These are phyloP conservation scores for Trichechus manatus DNA, from an alignment of 2,113 vertebrate species.

Conservation along the genomic window DNA sequence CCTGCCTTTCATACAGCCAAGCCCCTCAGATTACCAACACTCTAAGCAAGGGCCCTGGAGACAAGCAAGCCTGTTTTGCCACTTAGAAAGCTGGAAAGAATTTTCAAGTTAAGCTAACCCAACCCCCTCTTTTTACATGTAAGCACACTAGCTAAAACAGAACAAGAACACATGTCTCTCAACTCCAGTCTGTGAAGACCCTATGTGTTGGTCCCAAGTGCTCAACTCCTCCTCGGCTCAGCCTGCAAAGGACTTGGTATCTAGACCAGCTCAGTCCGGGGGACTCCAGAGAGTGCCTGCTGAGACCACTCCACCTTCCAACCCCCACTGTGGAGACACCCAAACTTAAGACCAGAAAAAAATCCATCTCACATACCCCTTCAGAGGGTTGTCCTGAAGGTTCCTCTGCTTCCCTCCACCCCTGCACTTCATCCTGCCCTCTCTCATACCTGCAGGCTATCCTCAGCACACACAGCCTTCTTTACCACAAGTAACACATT, in stretches of 20 bases:
- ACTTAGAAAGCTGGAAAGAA: slow-evolving; percentile 65
- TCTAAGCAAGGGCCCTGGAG: slow-evolving; percentile 53
- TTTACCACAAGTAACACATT: slow-evolving; percentile 21
- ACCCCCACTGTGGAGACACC: background rate
- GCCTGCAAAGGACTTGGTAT: background rate
- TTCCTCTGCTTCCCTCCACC: background rate
- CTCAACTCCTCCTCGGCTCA: background rate
- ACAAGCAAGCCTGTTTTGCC: slow-evolving; percentile 74
- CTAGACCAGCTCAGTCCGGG: background rate
- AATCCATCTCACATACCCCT: background rate
- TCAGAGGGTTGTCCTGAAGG: background rate
- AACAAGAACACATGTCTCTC: slow-evolving; percentile 1
- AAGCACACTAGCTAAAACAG: background rate
- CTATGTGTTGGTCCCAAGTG: background rate
- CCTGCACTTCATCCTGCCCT: background rate
- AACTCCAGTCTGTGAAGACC: background rate
- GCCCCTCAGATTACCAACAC: slow-evolving; percentile 75
- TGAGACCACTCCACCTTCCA: background rate
- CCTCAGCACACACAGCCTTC: slow-evolving; percentile 7
- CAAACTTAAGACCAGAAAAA: background rate
- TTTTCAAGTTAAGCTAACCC: slow-evolving; percentile 34
- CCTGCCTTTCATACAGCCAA: slow-evolving; percentile 70
- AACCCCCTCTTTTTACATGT: slow-evolving; percentile 16
- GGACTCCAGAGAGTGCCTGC: background rate
- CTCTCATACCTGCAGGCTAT: slow-evolving; percentile 25